A percentile compares a stretch with the other conserved stretches of the same genome.
Conservation (phyloP, 1,140 invertebrate species). For the Penaeus chinensis region DNA sequence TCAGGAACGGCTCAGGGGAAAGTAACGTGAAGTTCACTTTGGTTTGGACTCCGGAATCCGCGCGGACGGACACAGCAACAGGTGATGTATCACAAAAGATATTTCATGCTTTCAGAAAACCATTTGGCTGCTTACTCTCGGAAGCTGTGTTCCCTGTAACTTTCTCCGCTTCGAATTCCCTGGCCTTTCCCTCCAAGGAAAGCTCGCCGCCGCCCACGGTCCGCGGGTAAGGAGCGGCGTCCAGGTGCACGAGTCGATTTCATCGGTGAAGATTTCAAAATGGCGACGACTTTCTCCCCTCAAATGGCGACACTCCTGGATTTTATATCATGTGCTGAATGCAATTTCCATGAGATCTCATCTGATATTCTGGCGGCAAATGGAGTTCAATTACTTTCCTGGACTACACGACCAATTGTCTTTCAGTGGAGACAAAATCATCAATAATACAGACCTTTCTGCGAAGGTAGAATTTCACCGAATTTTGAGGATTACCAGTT, state of each 20-base stretch:
- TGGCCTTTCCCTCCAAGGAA: slow-evolving; percentile 2
- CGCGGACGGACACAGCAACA: no score
- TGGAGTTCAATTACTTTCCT: not conserved
- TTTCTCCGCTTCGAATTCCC: not conserved
- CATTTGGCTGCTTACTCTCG: no score
- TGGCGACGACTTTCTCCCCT: slow-evolving; percentile 9
- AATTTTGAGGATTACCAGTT: slow-evolving; percentile 20
- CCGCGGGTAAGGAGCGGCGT: not conserved
- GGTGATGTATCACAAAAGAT: no score
- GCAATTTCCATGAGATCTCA: slow-evolving; percentile 2
- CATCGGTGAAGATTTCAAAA: not conserved
- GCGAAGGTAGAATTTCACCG: slow-evolving; percentile 9
- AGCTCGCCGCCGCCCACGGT: not conserved
- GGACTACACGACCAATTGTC: not conserved
- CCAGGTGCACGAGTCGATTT: not conserved
- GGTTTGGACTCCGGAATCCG: no score
- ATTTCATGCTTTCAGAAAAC: no score
- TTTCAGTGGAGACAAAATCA: not conserved
- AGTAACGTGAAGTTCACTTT: no score
- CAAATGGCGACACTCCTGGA: slow-evolving; percentile 10
- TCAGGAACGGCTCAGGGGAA: no score
- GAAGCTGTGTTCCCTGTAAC: no score
- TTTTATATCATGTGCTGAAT: slow-evolving; percentile 5
- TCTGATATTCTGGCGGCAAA: not conserved
- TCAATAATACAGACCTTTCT: slow-evolving; percentile 22